Evolutionary conservation across 2,797 vertebrate genomes (phyloP), one percentile per base, ranked within the genome.

Genomic region (Taeniopygia guttata): DNA sequence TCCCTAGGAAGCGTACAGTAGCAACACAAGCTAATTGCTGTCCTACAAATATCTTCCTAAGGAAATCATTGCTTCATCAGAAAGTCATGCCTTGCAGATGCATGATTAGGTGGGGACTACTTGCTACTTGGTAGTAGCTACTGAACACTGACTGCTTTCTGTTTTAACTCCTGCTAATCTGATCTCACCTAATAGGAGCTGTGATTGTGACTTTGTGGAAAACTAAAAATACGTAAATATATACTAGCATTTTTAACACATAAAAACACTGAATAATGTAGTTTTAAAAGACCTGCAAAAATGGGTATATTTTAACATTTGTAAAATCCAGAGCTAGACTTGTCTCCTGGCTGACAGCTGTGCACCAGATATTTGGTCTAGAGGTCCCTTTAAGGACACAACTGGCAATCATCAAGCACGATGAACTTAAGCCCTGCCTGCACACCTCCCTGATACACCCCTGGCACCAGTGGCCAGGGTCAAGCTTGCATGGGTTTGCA

Each of bases 21-120:
- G 62, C 54, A 76, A 40, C 9, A 60, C 13, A 43, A 81, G 48
- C 52, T 84, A 43, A 69, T 59, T 81, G 29, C 58, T 94, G 45
- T 76, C 87, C 76, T 64, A 46, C 38, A 46, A 5, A 3, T 36
- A 55, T 49, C 29, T 84, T 72, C 69, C 69, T 26, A 16, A 88
- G 66, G 87, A 90, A 86, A 79, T 42, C 3, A 81, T 63, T 86
- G 63, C 58, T 89, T 75, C 84, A 40, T 73, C 73, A 84, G 23
- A 59, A 73, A 76, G 27, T 76, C 87, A 68, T 64, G 59, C 56
- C 67, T 88, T 76, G 48, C 52, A 92, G 87, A 84, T 70, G 73
- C 38, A 23, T 16, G 11, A 60, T 43, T 36, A 36, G 25, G 7
- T 76, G 74, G 87, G 36, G 58, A 89, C 23, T 62, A 14, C 46